Evolutionary conservation across 2,113 vertebrate genomes (phyloP), one percentile per base, ranked within the genome.

Genomic region (Syngnathus typhle): DNA sequence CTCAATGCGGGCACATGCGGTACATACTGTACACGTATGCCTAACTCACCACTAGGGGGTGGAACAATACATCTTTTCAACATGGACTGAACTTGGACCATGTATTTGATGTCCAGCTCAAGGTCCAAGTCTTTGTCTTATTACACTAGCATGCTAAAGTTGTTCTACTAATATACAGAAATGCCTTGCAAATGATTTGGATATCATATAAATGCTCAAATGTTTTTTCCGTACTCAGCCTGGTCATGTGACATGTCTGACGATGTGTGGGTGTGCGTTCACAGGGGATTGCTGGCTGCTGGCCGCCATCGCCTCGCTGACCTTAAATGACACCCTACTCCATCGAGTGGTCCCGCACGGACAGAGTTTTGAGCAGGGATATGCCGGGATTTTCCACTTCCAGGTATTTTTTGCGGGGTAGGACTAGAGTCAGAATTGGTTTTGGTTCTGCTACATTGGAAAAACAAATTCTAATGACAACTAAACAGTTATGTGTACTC

Each of bases 311-410:
- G 91, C 89, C 15, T 91, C 90, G 13, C 79, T 92, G 67, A 92
- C 91, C 60, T 68, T 92, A 39, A 92, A 92, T 38, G 83, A 88
- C 61, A 68, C 77, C 70, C 85, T 91, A 18, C 87, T 98, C 67
- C 92, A 92, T 81, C 88, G 95, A 0, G 96, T 99, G 68, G 94
- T 99, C 61, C 96, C 96, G 43, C 92, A 89, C 0, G 93, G 92
- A 1, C 96, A 98, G 90, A 85, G 78, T 82, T 99, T 97, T 73
- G 76, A 74, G 54, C 90, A 89, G 0, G 91, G 91, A 27, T 98
- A 99, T 1, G 90, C 90, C 0, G 96, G 96, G 49, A 95, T 99
- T 85, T 98, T 98, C 74, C 93, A 96, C 77, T 98, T 92, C 41
- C 90, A 92, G 90, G 90, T 92, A 60, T 27, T 27, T 9, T 5